Conservation (phyloP, 1,140 invertebrate genomes). For the Zaprionus kolodkinae region DNA sequence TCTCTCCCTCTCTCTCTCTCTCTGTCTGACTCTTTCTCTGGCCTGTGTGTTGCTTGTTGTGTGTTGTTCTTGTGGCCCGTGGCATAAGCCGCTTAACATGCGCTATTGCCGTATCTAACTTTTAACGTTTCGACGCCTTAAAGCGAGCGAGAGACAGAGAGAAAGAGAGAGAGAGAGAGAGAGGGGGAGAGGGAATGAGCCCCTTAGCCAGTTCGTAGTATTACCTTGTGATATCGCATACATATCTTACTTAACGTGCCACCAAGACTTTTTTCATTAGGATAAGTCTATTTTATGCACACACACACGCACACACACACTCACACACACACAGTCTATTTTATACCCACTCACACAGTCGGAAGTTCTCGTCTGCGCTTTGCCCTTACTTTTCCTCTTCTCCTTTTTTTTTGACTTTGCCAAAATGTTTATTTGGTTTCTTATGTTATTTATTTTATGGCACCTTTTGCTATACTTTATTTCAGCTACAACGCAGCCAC, state of each 20-base stretch:
- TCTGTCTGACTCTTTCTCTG: not conserved
- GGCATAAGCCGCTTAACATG: conserved; percentile 71
- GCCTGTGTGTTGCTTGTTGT: not conserved
- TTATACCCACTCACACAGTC: conserved; percentile 28
- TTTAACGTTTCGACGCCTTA: conserved; percentile 79
- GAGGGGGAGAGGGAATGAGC: conserved; percentile 10
- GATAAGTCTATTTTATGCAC: conserved; percentile 82
- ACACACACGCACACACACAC: conserved; percentile 42
- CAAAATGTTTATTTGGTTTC: conserved; percentile 82
- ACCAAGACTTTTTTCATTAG: conserved; percentile 82
- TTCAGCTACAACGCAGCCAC: conserved; percentile 6
- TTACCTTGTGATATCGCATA: conserved; percentile 58
- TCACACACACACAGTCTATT: conserved; percentile 19
- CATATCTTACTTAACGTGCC: conserved; percentile 82
- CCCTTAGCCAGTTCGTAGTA: conserved; percentile 1
- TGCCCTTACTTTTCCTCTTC: conserved; percentile 35
- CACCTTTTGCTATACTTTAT: conserved; percentile 81
- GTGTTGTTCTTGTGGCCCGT: conserved; percentile 17
- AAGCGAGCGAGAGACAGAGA: conserved; percentile 30
- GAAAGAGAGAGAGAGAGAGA: conserved; percentile 1
- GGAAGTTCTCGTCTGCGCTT: conserved; percentile 36
- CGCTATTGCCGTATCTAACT: conserved; percentile 72
- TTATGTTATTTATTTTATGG: conserved; percentile 83
- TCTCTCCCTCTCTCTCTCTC: too few relatives aligned
- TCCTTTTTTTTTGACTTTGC: conserved; percentile 51